Conservation (phyloP, 2,113 vertebrate genomes). For the Lethenteron camtschaticum region DNA sequence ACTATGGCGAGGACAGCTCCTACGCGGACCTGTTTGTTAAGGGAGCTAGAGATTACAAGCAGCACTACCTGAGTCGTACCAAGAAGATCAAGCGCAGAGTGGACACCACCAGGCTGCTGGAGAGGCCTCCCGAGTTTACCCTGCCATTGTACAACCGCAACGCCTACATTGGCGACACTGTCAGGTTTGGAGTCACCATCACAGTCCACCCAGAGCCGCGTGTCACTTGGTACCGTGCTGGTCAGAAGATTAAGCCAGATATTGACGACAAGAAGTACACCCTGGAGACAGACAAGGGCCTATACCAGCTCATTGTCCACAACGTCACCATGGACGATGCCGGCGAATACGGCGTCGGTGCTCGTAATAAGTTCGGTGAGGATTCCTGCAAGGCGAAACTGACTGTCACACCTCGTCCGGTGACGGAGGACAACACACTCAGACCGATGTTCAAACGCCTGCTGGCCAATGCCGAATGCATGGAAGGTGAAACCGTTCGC, state of each 20-base stretch:
- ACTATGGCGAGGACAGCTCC: conserved; percentile 83
- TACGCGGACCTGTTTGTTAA: conserved; percentile 72
- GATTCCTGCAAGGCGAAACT: conserved; percentile 90
- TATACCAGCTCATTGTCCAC: conserved; percentile 70
- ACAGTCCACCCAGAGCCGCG: conserved; percentile 93
- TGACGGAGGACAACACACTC: conserved; percentile 56
- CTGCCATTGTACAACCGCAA: conserved; percentile 65
- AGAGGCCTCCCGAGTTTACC: conserved; percentile 88
- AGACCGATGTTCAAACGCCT: conserved; percentile 98
- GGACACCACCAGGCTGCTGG: conserved; percentile 64
- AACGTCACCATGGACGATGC: conserved; percentile 49
- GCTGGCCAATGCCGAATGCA: conserved; percentile 73
- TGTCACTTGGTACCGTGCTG: conserved; percentile 77
- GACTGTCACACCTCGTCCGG: conserved; percentile 52
- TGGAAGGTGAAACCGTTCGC: conserved; percentile 61
- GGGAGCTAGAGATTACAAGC: conserved; percentile 52
- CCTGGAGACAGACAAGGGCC: conserved; percentile 70
- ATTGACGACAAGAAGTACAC: conserved; percentile 73
- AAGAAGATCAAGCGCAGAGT: conserved; percentile 70
- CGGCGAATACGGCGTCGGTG: conserved; percentile 70
- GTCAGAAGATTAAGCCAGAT: conserved; percentile 72
- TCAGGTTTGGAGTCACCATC: conserved; percentile 79
- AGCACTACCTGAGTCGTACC: conserved; percentile 54
- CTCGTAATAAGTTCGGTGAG: conserved; percentile 69
- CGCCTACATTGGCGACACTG: conserved; percentile 57